Percentiles rank a stretch among this genome's conserved stretches.
phyloP scores from a whole-genome alignment of 2,797 vertebrate species.

The Nyctibius grandis region DNA sequence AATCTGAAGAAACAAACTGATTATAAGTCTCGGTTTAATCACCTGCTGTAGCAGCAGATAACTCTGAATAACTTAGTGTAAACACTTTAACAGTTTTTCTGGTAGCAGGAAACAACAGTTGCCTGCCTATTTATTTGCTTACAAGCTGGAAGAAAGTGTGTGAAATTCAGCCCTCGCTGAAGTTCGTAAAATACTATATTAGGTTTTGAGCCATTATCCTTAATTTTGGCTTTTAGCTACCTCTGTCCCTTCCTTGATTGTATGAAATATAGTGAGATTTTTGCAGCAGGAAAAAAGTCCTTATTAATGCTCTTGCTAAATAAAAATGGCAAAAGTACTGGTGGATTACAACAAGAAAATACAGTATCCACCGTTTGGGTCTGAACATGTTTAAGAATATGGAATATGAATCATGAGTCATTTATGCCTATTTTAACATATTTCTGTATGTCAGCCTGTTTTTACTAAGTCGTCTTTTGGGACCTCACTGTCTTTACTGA shows the following conservation, averaged over 20 bases:
- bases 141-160: neutral
- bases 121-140: neutral
- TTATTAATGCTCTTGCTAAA: neutral
- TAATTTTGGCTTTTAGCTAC: neutral
- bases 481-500: neutral
- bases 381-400: neutral
- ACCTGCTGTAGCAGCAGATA: neutral
- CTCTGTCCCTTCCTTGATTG: neutral
- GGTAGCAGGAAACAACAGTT: neutral
- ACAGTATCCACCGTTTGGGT: neutral
- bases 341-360: neutral
- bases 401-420: neutral
- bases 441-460: neutral
- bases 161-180: neutral
- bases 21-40: neutral
- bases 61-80: neutral
- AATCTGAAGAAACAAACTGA: neutral
- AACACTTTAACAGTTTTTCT: neutral
- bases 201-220: neutral
- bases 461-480: neutral
- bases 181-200: neutral
- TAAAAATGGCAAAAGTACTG: neutral
- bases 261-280: neutral
- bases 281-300: neutral
- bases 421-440: neutral